phyloP scores from a whole-genome alignment of 2,113 vertebrate species.

The Stegostoma tigrinum region DNA sequence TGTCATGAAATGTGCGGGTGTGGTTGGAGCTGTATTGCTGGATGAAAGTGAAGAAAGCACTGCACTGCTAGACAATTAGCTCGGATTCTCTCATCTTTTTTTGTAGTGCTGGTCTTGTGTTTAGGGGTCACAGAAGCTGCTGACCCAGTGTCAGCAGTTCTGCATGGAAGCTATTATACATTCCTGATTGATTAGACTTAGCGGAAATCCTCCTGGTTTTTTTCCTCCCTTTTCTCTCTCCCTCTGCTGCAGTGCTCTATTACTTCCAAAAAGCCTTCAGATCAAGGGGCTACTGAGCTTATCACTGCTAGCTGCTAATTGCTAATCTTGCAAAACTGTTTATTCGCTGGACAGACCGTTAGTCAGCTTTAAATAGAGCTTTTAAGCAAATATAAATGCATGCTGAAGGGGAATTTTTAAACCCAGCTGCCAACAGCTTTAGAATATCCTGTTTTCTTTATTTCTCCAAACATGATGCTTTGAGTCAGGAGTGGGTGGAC shows the following conservation, averaged over 20 bases:
- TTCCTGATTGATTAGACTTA: conserved; percentile 69
- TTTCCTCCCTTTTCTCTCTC: conserved; percentile 38
- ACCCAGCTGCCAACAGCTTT: conserved; percentile 19
- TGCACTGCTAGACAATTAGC: conserved; percentile 37
- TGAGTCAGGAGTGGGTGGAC: conserved; percentile 4
- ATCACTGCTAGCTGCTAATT: conserved; percentile 34
- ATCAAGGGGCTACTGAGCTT: conserved; percentile 14
- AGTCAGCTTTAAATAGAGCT: not conserved
- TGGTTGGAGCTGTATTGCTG: conserved; percentile 21
- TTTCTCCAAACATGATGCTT: conserved; percentile 24
- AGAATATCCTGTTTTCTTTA: conserved; percentile 30
- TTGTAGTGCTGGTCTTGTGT: conserved; percentile 46
- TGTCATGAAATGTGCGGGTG: conserved; percentile 32
- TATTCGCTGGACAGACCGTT: not conserved
- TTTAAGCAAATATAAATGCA: not conserved
- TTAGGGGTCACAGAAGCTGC: conserved; percentile 60
- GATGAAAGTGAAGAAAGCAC: conserved; percentile 17
- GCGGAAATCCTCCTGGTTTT: conserved; percentile 42
- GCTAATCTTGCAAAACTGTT: not conserved
- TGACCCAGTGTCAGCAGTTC: conserved; percentile 68
- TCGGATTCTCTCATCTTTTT: conserved; percentile 37
- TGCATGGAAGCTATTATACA: conserved; percentile 67
- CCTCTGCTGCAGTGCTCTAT: conserved; percentile 31
- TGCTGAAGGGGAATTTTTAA: conserved; percentile 5
- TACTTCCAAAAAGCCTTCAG: conserved; percentile 38